Conservation (phyloP, 2,888 invertebrate genomes). For the Cylindroiulus punctatus region DNA sequence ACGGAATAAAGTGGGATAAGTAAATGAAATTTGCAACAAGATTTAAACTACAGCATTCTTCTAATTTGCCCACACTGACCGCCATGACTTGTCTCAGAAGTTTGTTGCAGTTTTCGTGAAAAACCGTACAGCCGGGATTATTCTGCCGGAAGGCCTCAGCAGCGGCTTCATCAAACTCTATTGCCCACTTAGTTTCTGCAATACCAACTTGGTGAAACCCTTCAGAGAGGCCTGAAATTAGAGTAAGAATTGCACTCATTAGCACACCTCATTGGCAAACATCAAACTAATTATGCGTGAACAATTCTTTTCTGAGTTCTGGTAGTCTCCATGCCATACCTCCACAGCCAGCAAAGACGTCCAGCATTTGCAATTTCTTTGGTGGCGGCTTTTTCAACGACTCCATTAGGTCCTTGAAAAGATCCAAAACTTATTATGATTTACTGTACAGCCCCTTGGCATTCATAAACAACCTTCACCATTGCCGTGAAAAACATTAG, state of each 20-base stretch:
- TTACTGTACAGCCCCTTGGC: no score
- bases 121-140: conserved; percentile 78
- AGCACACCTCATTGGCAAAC: no score
- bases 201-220: conserved; percentile 72
- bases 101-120: conserved; percentile 83
- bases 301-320: background rate
- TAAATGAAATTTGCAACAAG: background rate
- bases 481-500: no score
- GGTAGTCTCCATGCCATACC: conserved; percentile 68
- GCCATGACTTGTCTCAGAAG: conserved; percentile 76
- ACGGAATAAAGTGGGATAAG: background rate
- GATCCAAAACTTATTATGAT: background rate
- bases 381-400: background rate
- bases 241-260: background rate
- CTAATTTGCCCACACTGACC: conserved; percentile 69
- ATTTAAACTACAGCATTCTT: background rate
- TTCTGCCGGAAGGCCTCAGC: conserved; percentile 83
- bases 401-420: background rate
- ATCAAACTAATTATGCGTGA: no score
- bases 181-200: conserved; percentile 80
- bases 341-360: conserved; percentile 88
- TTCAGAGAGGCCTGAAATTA: conserved; percentile 74
- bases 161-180: conserved; percentile 80
- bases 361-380: conserved; percentile 72
- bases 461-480: no score